Base-by-base conservation (phyloP, 2,113 vertebrate species). In the Sterna hirundo region DNA sequence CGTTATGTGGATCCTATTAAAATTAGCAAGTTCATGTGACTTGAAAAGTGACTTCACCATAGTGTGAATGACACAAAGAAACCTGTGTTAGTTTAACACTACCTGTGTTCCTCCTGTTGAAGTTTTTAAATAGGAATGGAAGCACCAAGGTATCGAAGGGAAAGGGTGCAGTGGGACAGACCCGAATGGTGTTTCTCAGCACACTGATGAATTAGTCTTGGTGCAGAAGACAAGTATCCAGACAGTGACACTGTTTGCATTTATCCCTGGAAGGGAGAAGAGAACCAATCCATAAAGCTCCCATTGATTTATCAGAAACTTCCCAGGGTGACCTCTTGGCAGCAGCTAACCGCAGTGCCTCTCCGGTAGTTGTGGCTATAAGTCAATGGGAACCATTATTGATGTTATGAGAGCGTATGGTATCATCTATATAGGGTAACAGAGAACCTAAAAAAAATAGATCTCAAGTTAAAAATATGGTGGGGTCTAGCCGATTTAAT, bases 281-380 rank as follows among this genome's bases (percentile, higher is more conserved):
- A 93, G 93, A 94, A 82, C 4, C 18, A 52, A 66, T 86, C 38
- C 32, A 47, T 91, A 88, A 83, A 94, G 76, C 51, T 83, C 79
- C 60, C 47, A 71, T 17, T 94, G 71, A 90, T 96, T 93, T 88
- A 46, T 94, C 75, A 91, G 78, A 80, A 74, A 36, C 58, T 93
- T 96, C 38, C 42, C 46, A 74, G 74, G 29, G 47, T 94, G 78
- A 83, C 77, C 86, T 83, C 49, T 70, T 83, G 89, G 66, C 82
- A 68, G 81, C 54, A 91, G 47, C 25, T 93, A 91, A 66, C 13
- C 0, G 0, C 40, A 16, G 9, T 55, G 46, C 75, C 62, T 95
- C 58, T 42, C 62, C 91, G 82, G 75, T 78, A 74, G 87, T 64
- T 11, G 11, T 70, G 66, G 82, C 46, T 97, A 3, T 36, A 92